phyloP scores from a whole-genome alignment of 2,888 invertebrate genomes.

The Thumatha senex region DNA sequence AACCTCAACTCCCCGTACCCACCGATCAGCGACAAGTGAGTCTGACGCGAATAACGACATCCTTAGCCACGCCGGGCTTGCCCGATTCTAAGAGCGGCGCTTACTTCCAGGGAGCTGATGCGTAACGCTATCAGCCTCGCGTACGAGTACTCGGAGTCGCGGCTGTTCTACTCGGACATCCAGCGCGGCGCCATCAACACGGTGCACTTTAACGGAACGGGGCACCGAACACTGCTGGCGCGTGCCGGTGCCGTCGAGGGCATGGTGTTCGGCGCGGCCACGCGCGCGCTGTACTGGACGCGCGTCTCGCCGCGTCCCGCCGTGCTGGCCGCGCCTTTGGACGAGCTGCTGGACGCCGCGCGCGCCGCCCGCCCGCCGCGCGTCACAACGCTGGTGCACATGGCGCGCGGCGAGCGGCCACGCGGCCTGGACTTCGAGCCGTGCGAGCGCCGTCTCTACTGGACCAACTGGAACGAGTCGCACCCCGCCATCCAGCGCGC shows the following conservation, averaged over 20 bases:
- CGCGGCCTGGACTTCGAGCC: conserved; percentile 93
- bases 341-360: conserved; percentile 19
- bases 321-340: conserved; percentile 45
- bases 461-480: conserved; percentile 95
- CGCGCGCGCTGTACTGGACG: conserved; percentile 92
- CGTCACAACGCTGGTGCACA: conserved; percentile 84
- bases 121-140: conserved; percentile 94
- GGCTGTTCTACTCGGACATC: conserved; percentile 94
- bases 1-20: conserved; percentile 91
- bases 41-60: not conserved
- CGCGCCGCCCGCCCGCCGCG: conserved; percentile 6
- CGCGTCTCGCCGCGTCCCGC: conserved; percentile 88
- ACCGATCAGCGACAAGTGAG: conserved; percentile 85
- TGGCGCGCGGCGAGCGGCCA: conserved; percentile 89
- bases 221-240: conserved; percentile 87
- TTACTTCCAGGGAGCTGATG: conserved; percentile 84
- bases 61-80: too few relatives aligned
- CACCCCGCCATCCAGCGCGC: conserved; percentile 92
- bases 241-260: conserved; percentile 95
- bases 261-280: conserved; percentile 88
- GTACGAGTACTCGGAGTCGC: conserved; percentile 87
- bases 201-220: conserved; percentile 91
- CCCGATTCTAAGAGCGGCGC: not conserved
- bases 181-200: conserved; percentile 92
- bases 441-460: conserved; percentile 89